phyloP scores from a whole-genome alignment of 2,113 vertebrate genomes.

The Ophthalmotilapia sp. region DNA sequence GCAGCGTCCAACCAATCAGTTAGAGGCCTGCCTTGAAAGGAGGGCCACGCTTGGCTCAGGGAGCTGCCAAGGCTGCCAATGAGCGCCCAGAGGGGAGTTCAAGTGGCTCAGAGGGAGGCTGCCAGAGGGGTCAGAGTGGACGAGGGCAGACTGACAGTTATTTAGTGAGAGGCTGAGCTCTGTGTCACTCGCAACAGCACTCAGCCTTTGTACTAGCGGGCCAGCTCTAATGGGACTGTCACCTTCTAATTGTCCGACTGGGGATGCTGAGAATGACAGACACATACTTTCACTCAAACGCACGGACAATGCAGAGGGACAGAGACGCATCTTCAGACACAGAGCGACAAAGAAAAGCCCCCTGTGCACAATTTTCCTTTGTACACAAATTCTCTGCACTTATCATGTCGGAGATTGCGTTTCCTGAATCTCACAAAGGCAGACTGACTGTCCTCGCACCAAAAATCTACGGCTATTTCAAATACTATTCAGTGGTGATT shows the following conservation, averaged over 20 bases:
- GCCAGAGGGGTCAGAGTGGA: constrained; percentile 59
- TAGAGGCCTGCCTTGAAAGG: constrained; percentile 49
- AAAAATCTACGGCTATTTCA: neutral
- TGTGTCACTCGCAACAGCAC: constrained; percentile 50
- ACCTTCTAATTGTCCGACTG: constrained; percentile 59
- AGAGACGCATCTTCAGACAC: neutral
- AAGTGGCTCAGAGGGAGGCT: constrained; percentile 49
- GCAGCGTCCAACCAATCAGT: constrained; percentile 51
- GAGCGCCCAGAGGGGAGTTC: constrained; percentile 38
- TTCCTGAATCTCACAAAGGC: neutral
- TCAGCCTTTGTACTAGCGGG: constrained; percentile 40
- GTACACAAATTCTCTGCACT: neutral
- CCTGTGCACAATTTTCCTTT: neutral
- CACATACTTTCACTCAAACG: neutral
- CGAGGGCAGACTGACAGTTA: constrained; percentile 54
- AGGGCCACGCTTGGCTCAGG: constrained; percentile 45
- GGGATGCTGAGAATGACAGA: constrained; percentile 22
- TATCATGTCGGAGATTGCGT: neutral
- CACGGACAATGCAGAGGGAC: neutral
- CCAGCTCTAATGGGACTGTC: constrained; percentile 60
- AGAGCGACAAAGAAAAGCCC: neutral
- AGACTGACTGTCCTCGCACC: neutral
- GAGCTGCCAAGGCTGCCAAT: constrained; percentile 49
- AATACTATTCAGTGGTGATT: neutral
- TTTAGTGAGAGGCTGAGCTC: constrained; percentile 56